phyloP scores from a whole-genome alignment of 2,797 vertebrate genomes.

The Acestrorhynchus altus region DNA sequence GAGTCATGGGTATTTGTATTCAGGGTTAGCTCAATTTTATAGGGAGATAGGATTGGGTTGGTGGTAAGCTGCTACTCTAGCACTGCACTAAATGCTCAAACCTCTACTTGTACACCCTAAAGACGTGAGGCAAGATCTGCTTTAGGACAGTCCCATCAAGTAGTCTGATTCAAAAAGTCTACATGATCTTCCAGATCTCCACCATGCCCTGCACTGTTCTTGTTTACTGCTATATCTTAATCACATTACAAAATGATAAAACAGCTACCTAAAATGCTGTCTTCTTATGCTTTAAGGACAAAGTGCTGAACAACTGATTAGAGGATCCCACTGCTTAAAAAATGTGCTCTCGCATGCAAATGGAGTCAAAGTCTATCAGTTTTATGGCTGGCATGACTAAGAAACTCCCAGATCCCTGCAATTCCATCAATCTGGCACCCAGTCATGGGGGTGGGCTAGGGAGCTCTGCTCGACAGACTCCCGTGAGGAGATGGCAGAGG shows the following conservation, averaged over 20 bases:
- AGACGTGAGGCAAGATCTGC: background rate
- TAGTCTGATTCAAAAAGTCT: no score
- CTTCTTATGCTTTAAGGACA: no score
- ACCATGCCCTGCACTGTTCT: no score
- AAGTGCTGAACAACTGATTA: no score
- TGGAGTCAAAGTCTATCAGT: background rate
- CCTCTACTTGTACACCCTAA: background rate
- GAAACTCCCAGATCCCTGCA: background rate
- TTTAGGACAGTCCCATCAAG: no score
- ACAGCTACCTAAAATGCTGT: no score
- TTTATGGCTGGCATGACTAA: constrained; percentile 2
- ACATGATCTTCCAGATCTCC: no score
- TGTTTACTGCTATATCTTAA: no score
- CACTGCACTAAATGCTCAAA: no score
- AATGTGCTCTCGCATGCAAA: background rate
- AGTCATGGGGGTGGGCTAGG: background rate
- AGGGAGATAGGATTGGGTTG: background rate
- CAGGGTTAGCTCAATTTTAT: background rate
- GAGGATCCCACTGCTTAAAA: no score
- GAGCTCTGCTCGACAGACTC: background rate
- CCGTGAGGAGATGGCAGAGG: background rate
- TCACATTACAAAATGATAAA: no score
- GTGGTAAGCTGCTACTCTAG: background rate
- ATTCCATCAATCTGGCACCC: background rate
- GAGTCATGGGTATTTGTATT: background rate